phyloP scores from a whole-genome alignment of 2,888 invertebrate species.

The Pyrocoelia pectoralis region DNA sequence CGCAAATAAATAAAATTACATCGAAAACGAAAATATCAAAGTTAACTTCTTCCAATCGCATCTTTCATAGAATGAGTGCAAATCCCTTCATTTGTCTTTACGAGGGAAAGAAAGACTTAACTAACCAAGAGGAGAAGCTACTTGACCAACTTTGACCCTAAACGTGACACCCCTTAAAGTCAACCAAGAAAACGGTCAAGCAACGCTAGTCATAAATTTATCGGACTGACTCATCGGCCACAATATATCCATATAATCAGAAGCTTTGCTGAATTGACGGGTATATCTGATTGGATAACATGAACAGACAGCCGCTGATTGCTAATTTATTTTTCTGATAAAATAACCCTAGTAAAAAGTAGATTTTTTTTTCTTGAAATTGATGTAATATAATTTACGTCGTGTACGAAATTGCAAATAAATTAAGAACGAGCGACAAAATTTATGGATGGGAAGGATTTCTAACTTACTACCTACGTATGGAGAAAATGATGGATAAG shows the following conservation, averaged over 20 bases:
- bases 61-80: constrained; percentile 55
- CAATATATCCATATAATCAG: constrained; percentile 32
- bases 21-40: neutral
- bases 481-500: constrained; percentile 16
- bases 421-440: neutral
- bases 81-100: constrained; percentile 60
- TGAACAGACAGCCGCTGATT: constrained; percentile 8
- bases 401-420: neutral
- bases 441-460: neutral
- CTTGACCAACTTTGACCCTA: constrained; percentile 40
- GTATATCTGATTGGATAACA: constrained; percentile 30
- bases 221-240: constrained; percentile 47
- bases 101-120: constrained; percentile 57
- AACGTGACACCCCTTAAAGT: constrained; percentile 48
- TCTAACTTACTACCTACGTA: neutral
- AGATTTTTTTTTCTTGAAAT: neutral
- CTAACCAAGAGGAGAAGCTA: constrained; percentile 53
- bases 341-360: neutral
- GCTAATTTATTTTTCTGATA: constrained; percentile 18
- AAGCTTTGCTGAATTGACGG: constrained; percentile 44
- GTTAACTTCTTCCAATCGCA: constrained; percentile 43
- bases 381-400: neutral
- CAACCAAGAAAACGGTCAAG: constrained; percentile 47
- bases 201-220: constrained; percentile 49
- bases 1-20: no score